Base-by-base conservation (phyloP, 2,113 vertebrate species). In the Girardinichthys multiradiatus region DNA sequence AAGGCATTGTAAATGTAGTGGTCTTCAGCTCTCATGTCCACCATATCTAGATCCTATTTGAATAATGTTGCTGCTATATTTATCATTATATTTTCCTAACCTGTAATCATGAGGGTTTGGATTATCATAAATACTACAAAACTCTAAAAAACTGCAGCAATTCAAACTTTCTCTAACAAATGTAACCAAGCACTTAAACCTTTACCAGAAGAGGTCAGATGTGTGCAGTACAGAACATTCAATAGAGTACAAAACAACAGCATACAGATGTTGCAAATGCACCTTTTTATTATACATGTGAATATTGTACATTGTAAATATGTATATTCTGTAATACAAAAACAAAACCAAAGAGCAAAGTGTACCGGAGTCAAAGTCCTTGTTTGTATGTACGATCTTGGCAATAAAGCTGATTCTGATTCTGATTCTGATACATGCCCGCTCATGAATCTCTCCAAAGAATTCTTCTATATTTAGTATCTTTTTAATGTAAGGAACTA, bases 161-260 rank as follows among this genome's bases (percentile, higher is more conserved):
- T 72, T 64, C 27, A 57, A 15, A 31, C 31, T 60, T 72, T 69
- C 13, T 3, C 19, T 8, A 33, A n/a, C 13, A 33, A n/a, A 45
- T 33, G 8, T 12, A 62, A 31, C 8, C 15, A 42, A 37, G 21
- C 9, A 28, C 8, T 29, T 30, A 3, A 51, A 9, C 45, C 4
- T 64, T 51, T 17, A 35, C 87, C 91, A 92, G 87, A 63, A 90
- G 91, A 83, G 83, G 90, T 90, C 89, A 90, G 87, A 86, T 80
- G 82, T 72, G 82, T 79, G 70, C 58, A 88, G 69, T 83, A 69
- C 66, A 83, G n/a, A n/a, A n/a, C n/a, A n/a, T n/a, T n/a, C n/a
- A n/a, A n/a, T n/a, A n/a, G n/a, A n/a, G n/a, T n/a, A n/a, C n/a
- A n/a, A n/a, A n/a, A n/a, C n/a, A n/a, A n/a, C n/a, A n/a, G n/a